Evolutionary conservation across 2,113 vertebrate species (phyloP), one percentile per base, ranked within the genome.

Genomic region (Campylorhamphus procurvoides): DNA sequence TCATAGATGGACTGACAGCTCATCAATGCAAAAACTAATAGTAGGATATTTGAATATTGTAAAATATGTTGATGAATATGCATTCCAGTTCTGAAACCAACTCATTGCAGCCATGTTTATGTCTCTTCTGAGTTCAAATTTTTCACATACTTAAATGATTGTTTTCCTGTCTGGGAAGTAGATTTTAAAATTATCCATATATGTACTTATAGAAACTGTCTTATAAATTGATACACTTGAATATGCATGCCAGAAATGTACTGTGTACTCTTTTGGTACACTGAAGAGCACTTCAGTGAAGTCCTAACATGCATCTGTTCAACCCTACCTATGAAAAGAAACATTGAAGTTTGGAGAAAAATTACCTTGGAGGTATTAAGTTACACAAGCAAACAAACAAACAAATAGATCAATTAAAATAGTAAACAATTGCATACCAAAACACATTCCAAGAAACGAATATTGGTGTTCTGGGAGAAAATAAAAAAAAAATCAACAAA

Each of bases 11-110:
- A 66, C 72, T 91, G 82, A 86, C 90, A 94, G 72, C 60, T 94
- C 88, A 92, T 94, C 78, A 94, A 8, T 0, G 0, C 67, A 78
- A 87, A 83, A 44, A 86, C 39, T 84, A 77, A 86, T 69, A 58
- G 64, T 80, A 73, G 10, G 29, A 77, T 80, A 50, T 73, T 82
- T 85, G 40, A 91, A 85, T 85, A 80, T 67, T 55, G 11, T 63
- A 88, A 95, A 94, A 88, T 83, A 74, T n/a, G 31, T 73, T 16
- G 1, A 91, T 93, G 67, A 95, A 96, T 95, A 94, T 90, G 55
- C 12, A 93, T 91, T 83, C 7, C 6, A 84, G 27, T 80, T 88
- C 72, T 85, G 29, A 97, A 93, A 83, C 62, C 8, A 90, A 74
- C 71, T 79, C 4, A 27, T 35, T 71, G 33, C 63, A 85, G 39